Base-by-base conservation (phyloP, 2,797 vertebrate species). In the Neosilurus mollespiculum region DNA sequence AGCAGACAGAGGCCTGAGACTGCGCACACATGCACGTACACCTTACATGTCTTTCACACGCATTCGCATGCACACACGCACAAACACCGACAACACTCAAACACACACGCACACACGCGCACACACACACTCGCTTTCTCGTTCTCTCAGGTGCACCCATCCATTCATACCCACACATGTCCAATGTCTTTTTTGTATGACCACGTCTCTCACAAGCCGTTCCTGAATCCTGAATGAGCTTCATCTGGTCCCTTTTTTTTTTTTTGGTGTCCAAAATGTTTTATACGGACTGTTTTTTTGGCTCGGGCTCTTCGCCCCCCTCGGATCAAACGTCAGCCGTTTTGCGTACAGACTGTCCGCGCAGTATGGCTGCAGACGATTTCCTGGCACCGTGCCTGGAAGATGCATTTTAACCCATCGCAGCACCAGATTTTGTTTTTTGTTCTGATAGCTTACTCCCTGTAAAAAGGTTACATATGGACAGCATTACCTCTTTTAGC, bases 1-100 rank as follows among this genome's bases (percentile, higher is more conserved):
- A 92, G 86, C 91, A 92, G 90, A 91, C 90, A 89, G 88, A 86
- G 77, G 86, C 86, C 88, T 89, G 88, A 87, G 88, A 89, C 84
- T 83, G 78, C 87, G 89, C 90, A 86, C 80, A 82, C 84, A 83
- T 75, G 81, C 75, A 86, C 66, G 83, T 70, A 87, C 76, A 86
- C 72, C 78, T 80, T 83, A 66, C 62, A 71, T 56, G 51, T 83
- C 79, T 86, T 66, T 73, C 61, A 81, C 80, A 80, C 71, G 15
- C 53, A 76, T 81, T 72, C 6, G 11, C 79, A 80, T 80, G 77
- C 66, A 78, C 81, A 61, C 61, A 22, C 34, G 30, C 30, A 30
- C 30, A 30, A 30, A 30, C 30, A 30, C 30, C 30, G 2, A 30
- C 30, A 30, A 30, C 30, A 62, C 80, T 75, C 72, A 69, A 51